These are phyloP conservation scores for Aphaenogaster floridana DNA, from an alignment of 1,140 invertebrate genomes.

Conservation along the genomic window DNA sequence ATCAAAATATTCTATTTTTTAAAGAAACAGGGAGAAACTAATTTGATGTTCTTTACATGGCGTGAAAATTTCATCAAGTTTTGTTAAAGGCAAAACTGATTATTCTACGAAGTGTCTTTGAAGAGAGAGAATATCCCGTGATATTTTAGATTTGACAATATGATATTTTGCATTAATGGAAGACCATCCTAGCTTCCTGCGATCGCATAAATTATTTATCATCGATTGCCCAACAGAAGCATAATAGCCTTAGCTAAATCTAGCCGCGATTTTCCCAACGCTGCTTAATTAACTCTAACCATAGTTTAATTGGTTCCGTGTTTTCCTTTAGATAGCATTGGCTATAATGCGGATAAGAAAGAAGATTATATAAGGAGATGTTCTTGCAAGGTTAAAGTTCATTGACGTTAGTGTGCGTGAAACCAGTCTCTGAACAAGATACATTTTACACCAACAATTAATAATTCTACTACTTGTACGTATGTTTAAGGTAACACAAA, in stretches of 20 bases:
- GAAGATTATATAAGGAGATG: slow-evolving; percentile 16
- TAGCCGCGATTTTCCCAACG: slow-evolving; percentile 9
- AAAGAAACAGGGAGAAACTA: not conserved
- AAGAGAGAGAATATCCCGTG: not conserved
- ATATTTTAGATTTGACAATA: not conserved
- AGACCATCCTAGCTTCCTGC: not conserved
- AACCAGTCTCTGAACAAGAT: not conserved
- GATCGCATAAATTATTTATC: slow-evolving; percentile 46
- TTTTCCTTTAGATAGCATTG: slow-evolving; percentile 20
- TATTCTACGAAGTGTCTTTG: not conserved
- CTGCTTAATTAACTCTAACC: slow-evolving; percentile 50
- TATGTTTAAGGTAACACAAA: slow-evolving; percentile 5
- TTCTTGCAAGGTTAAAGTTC: slow-evolving; percentile 44
- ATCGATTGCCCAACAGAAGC: slow-evolving; percentile 12
- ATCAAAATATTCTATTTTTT: not conserved
- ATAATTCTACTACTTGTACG: not conserved
- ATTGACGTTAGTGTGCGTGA: not conserved
- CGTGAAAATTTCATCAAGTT: not conserved
- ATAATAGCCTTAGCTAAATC: slow-evolving; percentile 20
- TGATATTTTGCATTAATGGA: not conserved
- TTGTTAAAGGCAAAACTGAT: not conserved
- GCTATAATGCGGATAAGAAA: slow-evolving; percentile 9
- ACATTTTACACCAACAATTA: slow-evolving; percentile 19
- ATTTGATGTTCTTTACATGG: not conserved
- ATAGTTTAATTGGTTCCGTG: slow-evolving; percentile 39